Conservation (phyloP, 2,888 invertebrate genomes). For the Listrodromus nycthemerus region DNA sequence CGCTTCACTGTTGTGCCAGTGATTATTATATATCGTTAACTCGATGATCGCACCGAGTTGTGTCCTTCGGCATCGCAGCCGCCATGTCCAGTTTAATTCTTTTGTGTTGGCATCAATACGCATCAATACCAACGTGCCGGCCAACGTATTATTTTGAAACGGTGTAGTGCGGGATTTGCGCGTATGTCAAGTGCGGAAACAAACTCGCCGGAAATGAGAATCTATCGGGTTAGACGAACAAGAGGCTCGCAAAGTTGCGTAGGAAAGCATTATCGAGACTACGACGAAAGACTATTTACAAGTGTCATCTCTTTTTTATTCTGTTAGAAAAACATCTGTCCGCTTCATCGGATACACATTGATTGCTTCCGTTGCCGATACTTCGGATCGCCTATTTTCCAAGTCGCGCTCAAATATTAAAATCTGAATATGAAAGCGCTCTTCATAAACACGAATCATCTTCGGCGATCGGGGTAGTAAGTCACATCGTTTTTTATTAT, state of each 20-base stretch:
- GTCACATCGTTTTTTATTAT: conserved; percentile 17
- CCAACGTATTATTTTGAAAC: neutral
- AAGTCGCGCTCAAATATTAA: neutral
- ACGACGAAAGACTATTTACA: neutral
- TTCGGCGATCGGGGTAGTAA: neutral
- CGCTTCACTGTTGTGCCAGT: neutral
- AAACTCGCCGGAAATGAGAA: neutral
- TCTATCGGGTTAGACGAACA: neutral
- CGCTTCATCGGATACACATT: neutral
- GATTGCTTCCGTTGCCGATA: neutral
- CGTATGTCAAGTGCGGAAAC: neutral
- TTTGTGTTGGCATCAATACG: conserved; percentile 18
- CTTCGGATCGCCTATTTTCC: neutral
- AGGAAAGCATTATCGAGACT: neutral
- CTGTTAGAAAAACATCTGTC: neutral
- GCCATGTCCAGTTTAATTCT: conserved; percentile 41
- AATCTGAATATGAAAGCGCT: neutral
- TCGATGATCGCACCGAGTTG: conserved; percentile 22
- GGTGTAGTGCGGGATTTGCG: neutral
- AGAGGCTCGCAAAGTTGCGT: neutral
- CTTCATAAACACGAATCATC: neutral
- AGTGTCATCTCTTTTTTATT: neutral
- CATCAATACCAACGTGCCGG: conserved; percentile 4
- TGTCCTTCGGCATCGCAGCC: conserved; percentile 29
- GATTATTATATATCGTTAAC: conserved; percentile 13